Percentiles rank a stretch among this genome's conserved stretches.
Evolutionary conservation across 2,797 vertebrate genomes (phyloP).

Genomic region (Tangara arthus): DNA sequence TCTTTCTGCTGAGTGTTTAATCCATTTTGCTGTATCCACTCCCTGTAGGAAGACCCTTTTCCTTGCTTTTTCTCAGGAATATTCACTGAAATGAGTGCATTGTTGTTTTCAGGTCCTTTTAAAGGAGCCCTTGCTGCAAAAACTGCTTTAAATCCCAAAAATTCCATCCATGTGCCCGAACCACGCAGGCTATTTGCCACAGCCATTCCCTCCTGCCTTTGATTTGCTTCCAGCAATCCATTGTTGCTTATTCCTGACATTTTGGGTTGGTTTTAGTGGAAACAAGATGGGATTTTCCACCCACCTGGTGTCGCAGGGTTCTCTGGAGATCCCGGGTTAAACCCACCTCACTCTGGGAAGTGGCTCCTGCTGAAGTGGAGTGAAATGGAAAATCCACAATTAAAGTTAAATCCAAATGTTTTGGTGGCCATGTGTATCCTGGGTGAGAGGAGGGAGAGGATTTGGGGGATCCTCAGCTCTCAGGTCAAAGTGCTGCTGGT

Average conservation of each 20-base stretch:
- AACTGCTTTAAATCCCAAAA: background rate
- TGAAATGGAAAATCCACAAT: fast-evolving
- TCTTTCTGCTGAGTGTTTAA: background rate
- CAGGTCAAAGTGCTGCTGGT: background rate
- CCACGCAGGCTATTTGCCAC: background rate
- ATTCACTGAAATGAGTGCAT: background rate
- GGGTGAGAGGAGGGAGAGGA: background rate
- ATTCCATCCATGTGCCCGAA: background rate
- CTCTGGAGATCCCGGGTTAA: too few species aligned
- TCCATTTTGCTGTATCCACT: background rate
- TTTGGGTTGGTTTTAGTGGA: background rate
- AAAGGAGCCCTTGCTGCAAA: background rate
- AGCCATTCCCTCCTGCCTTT: background rate
- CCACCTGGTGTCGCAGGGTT: fast-evolving
- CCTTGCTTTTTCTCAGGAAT: background rate
- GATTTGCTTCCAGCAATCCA: background rate
- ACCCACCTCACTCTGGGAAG: fast-evolving
- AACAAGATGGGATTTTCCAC: background rate
- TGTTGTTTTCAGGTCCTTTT: background rate
- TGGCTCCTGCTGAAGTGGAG: background rate
- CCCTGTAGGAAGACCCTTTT: background rate
- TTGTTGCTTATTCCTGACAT: background rate
- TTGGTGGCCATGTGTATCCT: background rate
- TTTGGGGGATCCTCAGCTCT: background rate
- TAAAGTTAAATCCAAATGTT: background rate